Percentiles rank a stretch among this genome's conserved stretches.
Evolutionary conservation across 2,113 vertebrate species (phyloP).

Genomic region (Stegastes partitus): DNA sequence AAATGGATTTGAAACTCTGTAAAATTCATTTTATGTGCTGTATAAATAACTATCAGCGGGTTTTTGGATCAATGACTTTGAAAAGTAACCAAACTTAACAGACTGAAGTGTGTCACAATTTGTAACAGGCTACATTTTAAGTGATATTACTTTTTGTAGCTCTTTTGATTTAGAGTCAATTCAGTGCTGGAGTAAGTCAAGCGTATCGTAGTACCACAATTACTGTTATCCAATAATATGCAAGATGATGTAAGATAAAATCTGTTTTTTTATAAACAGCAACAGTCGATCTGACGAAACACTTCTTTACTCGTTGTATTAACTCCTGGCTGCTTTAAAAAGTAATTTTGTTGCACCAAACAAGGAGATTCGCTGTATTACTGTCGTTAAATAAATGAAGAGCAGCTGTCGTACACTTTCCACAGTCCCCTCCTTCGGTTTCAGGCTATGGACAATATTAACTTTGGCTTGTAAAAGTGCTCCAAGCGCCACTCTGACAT

Average conservation of each 20-base stretch:
- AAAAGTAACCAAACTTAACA: neutral
- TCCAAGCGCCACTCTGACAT: slow-evolving; percentile 63
- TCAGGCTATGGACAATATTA: slow-evolving; percentile 32
- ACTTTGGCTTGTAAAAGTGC: slow-evolving; percentile 58
- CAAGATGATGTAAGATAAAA: neutral
- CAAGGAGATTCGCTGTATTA: neutral
- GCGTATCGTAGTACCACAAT: neutral
- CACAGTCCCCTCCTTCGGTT: neutral
- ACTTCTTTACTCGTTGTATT: neutral
- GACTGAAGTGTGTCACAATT: no score
- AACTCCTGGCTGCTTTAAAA: neutral
- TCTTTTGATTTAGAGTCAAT: neutral
- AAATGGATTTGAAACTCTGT: neutral
- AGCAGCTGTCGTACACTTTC: neutral
- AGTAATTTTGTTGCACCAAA: neutral
- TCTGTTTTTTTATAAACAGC: neutral
- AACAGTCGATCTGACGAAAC: neutral
- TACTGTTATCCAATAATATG: neutral
- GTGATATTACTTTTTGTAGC: neutral
- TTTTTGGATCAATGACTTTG: neutral
- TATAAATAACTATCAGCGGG: neutral
- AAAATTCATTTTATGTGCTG: slow-evolving; percentile 5
- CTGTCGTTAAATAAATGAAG: neutral
- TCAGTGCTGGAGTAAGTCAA: neutral
- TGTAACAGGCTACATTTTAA: neutral